phyloP scores from a whole-genome alignment of 1,140 invertebrate genomes.

The Gonioctena quinquepunctata region DNA sequence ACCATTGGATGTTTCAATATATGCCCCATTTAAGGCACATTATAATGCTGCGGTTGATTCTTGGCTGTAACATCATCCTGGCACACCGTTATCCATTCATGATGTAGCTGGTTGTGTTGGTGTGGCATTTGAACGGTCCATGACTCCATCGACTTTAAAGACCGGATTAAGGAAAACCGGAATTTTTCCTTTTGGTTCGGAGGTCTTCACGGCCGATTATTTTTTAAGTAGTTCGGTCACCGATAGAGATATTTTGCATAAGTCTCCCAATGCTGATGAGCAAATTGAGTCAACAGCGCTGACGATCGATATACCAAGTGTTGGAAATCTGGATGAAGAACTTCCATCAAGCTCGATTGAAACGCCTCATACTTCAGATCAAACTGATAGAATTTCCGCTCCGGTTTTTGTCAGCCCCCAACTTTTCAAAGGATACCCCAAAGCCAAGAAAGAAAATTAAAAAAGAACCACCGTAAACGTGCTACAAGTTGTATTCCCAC shows the following conservation, averaged over 20 bases:
- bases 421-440: too few species aligned
- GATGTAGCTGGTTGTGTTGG: constrained; percentile 17
- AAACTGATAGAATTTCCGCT: too few species aligned
- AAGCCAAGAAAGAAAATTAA: too few species aligned
- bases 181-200: constrained; percentile 53
- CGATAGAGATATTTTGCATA: constrained; percentile 7
- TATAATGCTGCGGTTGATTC: constrained; percentile 46
- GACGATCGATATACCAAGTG: too few species aligned
- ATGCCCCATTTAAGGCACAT: constrained; percentile 49
- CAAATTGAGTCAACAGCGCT: neutral
- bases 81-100: constrained; percentile 17
- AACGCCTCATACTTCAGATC: too few species aligned
- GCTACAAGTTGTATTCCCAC: too few species aligned
- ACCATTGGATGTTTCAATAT: constrained; percentile 57
- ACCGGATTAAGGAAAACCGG: constrained; percentile 54
- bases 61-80: constrained; percentile 35
- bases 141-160: constrained; percentile 53
- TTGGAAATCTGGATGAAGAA: too few species aligned
- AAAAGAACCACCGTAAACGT: too few species aligned
- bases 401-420: too few species aligned
- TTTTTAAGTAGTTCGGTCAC: constrained; percentile 45
- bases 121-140: constrained; percentile 47
- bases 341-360: too few species aligned
- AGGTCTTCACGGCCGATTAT: constrained; percentile 54
- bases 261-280: neutral